phyloP scores from a whole-genome alignment of 1,140 invertebrate genomes.

The Lasaia peninsularis region DNA sequence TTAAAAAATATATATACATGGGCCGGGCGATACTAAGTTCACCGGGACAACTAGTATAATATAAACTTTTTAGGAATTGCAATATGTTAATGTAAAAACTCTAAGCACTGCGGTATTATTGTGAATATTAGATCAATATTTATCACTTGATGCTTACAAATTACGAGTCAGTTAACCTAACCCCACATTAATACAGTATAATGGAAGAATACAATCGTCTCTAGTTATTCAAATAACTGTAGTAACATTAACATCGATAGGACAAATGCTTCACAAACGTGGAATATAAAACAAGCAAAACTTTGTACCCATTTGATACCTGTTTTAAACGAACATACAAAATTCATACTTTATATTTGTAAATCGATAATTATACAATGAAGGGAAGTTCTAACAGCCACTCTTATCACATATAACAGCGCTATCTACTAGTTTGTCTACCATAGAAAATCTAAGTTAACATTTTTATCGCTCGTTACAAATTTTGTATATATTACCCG shows the following conservation, averaged over 20 bases:
- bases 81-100: too few species aligned
- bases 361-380: constrained; percentile 9
- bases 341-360: neutral
- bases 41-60: too few species aligned
- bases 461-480: constrained; percentile 58
- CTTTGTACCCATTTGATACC: constrained; percentile 62
- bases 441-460: constrained; percentile 74
- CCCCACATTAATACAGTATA: constrained; percentile 1
- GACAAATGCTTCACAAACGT: constrained; percentile 55
- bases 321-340: constrained; percentile 15
- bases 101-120: too few species aligned
- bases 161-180: constrained; percentile 6
- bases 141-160: neutral
- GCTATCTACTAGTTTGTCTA: constrained; percentile 61
- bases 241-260: constrained; percentile 45
- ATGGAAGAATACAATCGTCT: constrained; percentile 39
- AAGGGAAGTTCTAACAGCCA: constrained; percentile 65
- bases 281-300: constrained; percentile 46
- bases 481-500: constrained; percentile 44
- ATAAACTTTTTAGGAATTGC: too few species aligned
- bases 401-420: constrained; percentile 72
- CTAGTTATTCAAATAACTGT: constrained; percentile 38
- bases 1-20: too few species aligned
- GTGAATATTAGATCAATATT: neutral
- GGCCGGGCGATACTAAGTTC: too few species aligned